Conservation (phyloP, 2,797 vertebrate species). For the Cirrhinus mrigala region DNA sequence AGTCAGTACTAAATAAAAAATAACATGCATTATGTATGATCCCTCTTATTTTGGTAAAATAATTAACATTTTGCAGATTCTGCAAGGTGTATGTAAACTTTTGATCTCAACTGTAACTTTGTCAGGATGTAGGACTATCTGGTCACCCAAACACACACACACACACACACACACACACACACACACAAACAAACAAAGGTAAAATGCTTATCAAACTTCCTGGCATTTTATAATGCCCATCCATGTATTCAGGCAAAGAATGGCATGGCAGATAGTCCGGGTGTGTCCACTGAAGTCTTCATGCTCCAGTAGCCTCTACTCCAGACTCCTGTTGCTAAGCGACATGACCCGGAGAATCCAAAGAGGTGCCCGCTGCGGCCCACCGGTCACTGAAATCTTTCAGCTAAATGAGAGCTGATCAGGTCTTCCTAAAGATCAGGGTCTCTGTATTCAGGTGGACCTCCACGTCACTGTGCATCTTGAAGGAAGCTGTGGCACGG, state of each 20-base stretch:
- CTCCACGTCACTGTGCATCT: conserved; percentile 18
- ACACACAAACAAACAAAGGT: neutral
- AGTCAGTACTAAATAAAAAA: too few relatives aligned
- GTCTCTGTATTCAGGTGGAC: conserved; percentile 24
- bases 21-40: too few relatives aligned
- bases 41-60: too few relatives aligned
- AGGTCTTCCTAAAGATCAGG: conserved; percentile 29
- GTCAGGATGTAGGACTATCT: neutral
- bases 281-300: conserved; percentile 75
- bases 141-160: conserved; percentile 30
- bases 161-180: conserved; percentile 26
- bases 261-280: conserved; percentile 73
- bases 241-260: conserved; percentile 74
- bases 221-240: conserved; percentile 42
- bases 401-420: conserved; percentile 6
- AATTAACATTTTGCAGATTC: too few relatives aligned
- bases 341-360: conserved; percentile 56
- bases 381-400: conserved; percentile 14
- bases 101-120: neutral
- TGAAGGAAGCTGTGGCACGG: conserved; percentile 29
- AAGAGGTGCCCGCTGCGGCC: conserved; percentile 42
- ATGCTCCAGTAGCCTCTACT: conserved; percentile 58
- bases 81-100: too few relatives aligned
- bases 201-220: conserved; percentile 11
- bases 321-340: conserved; percentile 57